phyloP scores from a whole-genome alignment of 1,140 invertebrate species.

The Drosophila pallidifrons region DNA sequence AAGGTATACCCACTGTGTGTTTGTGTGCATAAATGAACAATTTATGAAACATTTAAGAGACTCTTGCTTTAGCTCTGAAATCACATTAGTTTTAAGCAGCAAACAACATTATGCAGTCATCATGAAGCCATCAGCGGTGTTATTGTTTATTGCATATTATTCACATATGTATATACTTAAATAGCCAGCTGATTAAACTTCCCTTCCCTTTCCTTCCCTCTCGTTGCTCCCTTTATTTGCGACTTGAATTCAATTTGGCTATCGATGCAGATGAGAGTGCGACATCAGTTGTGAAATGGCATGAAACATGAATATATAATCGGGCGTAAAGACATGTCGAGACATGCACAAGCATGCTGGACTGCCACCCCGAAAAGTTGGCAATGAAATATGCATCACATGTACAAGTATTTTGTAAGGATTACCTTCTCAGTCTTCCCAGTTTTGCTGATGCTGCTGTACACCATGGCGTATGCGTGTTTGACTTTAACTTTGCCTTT shows the following conservation, averaged over 20 bases:
- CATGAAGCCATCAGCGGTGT: constrained; percentile 28
- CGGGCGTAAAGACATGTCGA: not conserved
- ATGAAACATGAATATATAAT: constrained; percentile 44
- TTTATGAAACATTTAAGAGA: constrained; percentile 59
- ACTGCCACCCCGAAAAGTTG: not conserved
- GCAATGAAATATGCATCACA: constrained; percentile 51
- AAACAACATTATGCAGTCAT: constrained; percentile 34
- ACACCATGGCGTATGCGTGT: constrained; percentile 44
- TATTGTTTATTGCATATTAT: constrained; percentile 46
- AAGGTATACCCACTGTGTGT: constrained; percentile 3
- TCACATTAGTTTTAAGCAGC: constrained; percentile 44
- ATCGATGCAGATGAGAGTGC: constrained; percentile 40
- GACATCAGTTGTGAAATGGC: constrained; percentile 19
- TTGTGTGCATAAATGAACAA: constrained; percentile 57
- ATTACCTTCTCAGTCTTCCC: constrained; percentile 15
- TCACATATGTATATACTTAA: constrained; percentile 30
- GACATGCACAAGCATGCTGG: constrained; percentile 11
- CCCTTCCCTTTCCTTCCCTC: not conserved
- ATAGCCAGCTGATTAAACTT: not conserved
- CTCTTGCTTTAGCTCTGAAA: constrained; percentile 4
- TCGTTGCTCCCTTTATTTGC: not conserved
- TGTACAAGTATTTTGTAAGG: constrained; percentile 51
- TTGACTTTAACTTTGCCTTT: constrained; percentile 32
- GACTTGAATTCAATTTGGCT: constrained; percentile 33
- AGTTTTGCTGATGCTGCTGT: not conserved